These are phyloP conservation scores for Aselliscus stoliczkanus DNA, from an alignment of 2,797 vertebrate species.

Conservation along the genomic window DNA sequence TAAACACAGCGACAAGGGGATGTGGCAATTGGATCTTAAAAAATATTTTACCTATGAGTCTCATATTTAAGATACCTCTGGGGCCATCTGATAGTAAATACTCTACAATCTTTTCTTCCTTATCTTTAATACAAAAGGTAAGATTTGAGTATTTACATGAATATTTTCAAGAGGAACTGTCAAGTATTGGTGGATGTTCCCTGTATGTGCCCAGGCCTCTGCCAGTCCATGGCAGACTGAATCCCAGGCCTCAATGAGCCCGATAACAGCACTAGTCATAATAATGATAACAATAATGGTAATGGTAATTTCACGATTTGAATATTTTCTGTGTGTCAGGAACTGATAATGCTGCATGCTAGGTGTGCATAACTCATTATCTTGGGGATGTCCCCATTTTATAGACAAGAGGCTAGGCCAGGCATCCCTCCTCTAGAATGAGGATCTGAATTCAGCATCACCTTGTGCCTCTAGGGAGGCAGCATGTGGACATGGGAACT, in stretches of 20 bases:
- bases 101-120: neutral
- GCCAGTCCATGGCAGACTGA: neutral
- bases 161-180: neutral
- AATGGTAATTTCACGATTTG: neutral
- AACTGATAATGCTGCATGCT: neutral
- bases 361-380: neutral
- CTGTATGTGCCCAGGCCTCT: neutral
- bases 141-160: neutral
- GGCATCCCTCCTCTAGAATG: neutral
- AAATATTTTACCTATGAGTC: neutral
- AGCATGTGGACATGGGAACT: neutral
- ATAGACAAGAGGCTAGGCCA: neutral
- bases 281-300: neutral
- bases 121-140: neutral
- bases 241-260: fast-evolving
- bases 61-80: neutral
- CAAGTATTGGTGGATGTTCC: neutral
- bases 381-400: neutral
- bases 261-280: neutral
- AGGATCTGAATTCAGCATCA: neutral
- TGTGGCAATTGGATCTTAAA: neutral
- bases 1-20: neutral
- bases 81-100: neutral
- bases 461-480: neutral
- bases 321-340: neutral